Percentiles rank a stretch among this genome's conserved stretches.
These are phyloP conservation scores for Xiphophorus couchianus DNA, from an alignment of 2,113 vertebrate genomes.

Conservation along the genomic window DNA sequence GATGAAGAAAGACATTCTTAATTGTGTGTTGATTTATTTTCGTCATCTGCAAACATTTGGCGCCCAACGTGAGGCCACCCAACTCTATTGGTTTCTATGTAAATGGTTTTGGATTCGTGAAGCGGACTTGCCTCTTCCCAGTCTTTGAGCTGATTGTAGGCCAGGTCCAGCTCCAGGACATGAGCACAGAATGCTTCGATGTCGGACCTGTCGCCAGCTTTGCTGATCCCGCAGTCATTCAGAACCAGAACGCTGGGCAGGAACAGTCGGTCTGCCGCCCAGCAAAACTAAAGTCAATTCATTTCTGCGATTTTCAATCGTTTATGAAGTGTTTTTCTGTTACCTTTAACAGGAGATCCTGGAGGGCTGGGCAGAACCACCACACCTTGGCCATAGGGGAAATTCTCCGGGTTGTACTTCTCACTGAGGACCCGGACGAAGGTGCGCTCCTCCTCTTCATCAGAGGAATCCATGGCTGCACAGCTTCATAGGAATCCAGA, in stretches of 20 bases:
- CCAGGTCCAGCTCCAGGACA: conserved; percentile 94
- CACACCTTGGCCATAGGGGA: conserved; percentile 92
- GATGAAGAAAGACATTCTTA: too few relatives aligned
- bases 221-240: conserved; percentile 90
- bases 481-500: conserved; percentile 35
- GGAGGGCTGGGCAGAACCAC: conserved; percentile 90
- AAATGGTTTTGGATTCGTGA: too few relatives aligned
- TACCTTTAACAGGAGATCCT: conserved; percentile 95
- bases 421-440: conserved; percentile 96
- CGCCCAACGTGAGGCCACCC: too few relatives aligned
- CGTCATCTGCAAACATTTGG: too few relatives aligned
- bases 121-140: conserved; percentile 88
- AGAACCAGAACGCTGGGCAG: conserved; percentile 91
- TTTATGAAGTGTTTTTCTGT: background rate
- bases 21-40: too few relatives aligned
- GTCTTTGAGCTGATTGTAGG: conserved; percentile 92
- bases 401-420: conserved; percentile 97
- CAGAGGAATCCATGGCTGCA: conserved; percentile 84
- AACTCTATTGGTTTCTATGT: background rate
- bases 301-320: background rate
- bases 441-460: conserved; percentile 87
- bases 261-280: conserved; percentile 88
- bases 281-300: background rate
- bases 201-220: conserved; percentile 89
- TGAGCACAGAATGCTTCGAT: conserved; percentile 93